phyloP scores from a whole-genome alignment of 2,888 invertebrate genomes.

The Philereme vetulata region DNA sequence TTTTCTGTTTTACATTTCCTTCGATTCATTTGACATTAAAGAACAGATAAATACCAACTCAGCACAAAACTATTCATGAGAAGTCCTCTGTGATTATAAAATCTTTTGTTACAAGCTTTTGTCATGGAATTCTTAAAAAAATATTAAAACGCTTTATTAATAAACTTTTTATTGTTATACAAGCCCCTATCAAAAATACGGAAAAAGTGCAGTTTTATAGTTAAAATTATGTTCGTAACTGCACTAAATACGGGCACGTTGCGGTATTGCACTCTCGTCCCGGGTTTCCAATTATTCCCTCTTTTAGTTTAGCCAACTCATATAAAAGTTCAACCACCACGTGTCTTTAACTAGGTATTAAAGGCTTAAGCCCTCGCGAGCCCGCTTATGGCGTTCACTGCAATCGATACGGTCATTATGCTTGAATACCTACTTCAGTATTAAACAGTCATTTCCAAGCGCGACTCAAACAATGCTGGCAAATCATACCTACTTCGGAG shows the following conservation, averaged over 20 bases:
- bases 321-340: slow-evolving; percentile 76
- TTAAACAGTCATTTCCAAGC: slow-evolving; percentile 40
- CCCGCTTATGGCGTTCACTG: slow-evolving; percentile 32
- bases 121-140: too few species aligned
- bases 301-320: slow-evolving; percentile 74
- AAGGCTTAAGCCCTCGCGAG: slow-evolving; percentile 42
- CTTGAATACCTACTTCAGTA: slow-evolving; percentile 40
- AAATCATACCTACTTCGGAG: slow-evolving; percentile 36
- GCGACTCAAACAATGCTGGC: slow-evolving; percentile 38
- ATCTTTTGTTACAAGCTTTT: too few species aligned
- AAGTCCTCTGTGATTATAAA: too few species aligned
- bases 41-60: too few species aligned
- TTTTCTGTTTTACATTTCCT: slow-evolving; percentile 2
- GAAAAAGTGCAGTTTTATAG: slow-evolving; percentile 52
- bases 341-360: slow-evolving; percentile 59
- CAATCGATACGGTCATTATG: slow-evolving; percentile 42
- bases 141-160: not conserved
- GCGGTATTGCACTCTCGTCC: slow-evolving; percentile 58
- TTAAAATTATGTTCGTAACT: slow-evolving; percentile 64
- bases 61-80: too few species aligned
- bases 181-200: slow-evolving; percentile 9
- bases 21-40: not conserved
- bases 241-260: slow-evolving; percentile 48
- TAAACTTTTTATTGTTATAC: slow-evolving; percentile 23
- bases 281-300: slow-evolving; percentile 78